Conservation (phyloP, 2,797 vertebrate species). For the Falco cherrug region DNA sequence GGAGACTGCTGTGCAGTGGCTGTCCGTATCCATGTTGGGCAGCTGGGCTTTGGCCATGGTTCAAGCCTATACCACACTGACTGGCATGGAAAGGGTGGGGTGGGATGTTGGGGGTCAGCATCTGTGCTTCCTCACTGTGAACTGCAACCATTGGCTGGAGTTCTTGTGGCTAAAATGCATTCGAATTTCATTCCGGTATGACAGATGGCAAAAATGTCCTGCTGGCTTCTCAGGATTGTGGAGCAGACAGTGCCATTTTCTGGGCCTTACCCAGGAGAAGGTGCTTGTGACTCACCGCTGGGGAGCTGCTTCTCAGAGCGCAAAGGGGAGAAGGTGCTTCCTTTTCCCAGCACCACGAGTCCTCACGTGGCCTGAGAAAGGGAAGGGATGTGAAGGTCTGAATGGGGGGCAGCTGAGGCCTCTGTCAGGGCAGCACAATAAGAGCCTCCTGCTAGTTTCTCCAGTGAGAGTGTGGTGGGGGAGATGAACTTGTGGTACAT, state of each 20-base stretch:
- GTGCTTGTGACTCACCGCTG: not conserved
- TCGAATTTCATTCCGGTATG: not conserved
- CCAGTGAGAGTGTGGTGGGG: not conserved
- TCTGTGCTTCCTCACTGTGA: not conserved
- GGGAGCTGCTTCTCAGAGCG: not conserved
- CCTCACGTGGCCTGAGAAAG: not conserved
- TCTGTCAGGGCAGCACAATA: not conserved
- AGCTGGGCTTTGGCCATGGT: not conserved
- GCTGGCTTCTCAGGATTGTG: not conserved
- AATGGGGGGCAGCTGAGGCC: not conserved
- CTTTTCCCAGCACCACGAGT: not conserved
- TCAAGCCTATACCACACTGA: not conserved
- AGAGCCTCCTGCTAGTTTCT: not conserved
- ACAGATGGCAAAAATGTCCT: not conserved
- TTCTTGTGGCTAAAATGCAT: not conserved
- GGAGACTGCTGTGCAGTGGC: not conserved
- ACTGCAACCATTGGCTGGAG: not conserved
- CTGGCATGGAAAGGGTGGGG: not conserved
- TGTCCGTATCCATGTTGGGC: fast-evolving
- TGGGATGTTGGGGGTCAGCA: fast-evolving
- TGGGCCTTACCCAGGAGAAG: not conserved
- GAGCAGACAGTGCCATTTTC: not conserved
- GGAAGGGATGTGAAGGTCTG: not conserved
- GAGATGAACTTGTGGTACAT: not conserved
- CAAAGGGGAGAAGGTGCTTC: not conserved